Evolutionary conservation across 2,888 invertebrate genomes (phyloP), one percentile per base, ranked within the genome.

Genomic region (Homarus gammarus): DNA sequence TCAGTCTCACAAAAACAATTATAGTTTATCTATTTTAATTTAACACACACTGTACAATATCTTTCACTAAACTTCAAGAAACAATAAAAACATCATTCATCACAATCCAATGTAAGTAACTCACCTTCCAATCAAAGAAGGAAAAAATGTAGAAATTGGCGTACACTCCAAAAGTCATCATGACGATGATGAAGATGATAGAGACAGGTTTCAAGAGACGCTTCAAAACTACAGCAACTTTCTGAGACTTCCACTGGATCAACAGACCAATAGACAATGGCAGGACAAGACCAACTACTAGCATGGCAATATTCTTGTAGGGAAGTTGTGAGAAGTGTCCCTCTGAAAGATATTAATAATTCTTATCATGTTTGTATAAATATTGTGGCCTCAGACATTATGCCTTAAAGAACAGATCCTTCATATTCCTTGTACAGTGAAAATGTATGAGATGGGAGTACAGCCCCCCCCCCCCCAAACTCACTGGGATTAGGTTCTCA

Each of bases 71-170:
- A 68, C 68, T 73, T 31, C 8, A 64, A 27, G 22, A 64, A 64
- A 64, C 6, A 64, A 64, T 6, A 18, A 64, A 18, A 64, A 64
- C 6, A 64, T 27, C n/a, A n/a, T n/a, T n/a, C n/a, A n/a, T n/a
- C n/a, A 12, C 22, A 56, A 18, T 12, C 22, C 56, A 56, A 18
- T 56, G 22, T 6, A 49, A 31, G 2, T 3, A 6, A 78, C n/a
- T 95, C 93, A 97, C 97, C 96, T 96, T 95, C 97, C 97, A 98
- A 1, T 96, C 96, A 93, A 99, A 97, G 92, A 99, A 94, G 93
- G 97, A 94, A 93, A 99, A 98, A 87, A 99, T 95, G 94, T 98
- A 98, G 82, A 97, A 94, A 94, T 99, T 98, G n/a, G 97, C 97
- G 87, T 96, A 95, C 73, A 97, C 96, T 0, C 98, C 98, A 94